These are phyloP conservation scores for Hemichromis elongatus DNA, from an alignment of 2,113 vertebrate species.

Conservation along the genomic window DNA sequence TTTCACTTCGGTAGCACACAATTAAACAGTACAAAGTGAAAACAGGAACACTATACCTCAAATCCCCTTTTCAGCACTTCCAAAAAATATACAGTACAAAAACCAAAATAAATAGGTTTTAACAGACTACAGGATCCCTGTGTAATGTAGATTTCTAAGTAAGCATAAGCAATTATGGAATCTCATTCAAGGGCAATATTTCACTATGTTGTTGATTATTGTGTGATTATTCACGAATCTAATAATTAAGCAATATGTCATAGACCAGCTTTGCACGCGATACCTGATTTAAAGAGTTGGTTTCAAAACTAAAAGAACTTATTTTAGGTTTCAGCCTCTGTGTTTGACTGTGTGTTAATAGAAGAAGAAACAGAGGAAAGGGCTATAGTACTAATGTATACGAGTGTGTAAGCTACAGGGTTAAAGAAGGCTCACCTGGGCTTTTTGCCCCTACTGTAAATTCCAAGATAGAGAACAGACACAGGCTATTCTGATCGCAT, in stretches of 20 bases:
- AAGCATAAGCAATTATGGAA: not conserved
- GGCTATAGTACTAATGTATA: not conserved
- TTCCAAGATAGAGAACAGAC: slow-evolving; percentile 41
- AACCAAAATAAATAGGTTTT: not conserved
- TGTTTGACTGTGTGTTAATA: not conserved
- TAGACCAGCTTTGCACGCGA: not conserved
- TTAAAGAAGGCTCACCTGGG: slow-evolving; percentile 36
- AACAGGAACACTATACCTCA: not conserved
- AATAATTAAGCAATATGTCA: not conserved
- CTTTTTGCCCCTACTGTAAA: slow-evolving; percentile 46
- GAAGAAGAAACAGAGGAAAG: not conserved
- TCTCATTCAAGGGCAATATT: not conserved
- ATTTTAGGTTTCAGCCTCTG: not conserved
- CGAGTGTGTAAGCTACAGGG: not conserved
- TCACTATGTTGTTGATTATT: not conserved
- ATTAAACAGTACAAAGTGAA: not conserved
- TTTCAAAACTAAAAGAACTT: not conserved
- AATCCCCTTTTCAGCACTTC: not conserved
- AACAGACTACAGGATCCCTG: not conserved
- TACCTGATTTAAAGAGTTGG: not conserved
- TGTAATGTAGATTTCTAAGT: not conserved
- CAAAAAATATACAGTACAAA: not conserved
- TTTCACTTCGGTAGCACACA: not conserved
- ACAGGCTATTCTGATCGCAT: slow-evolving; percentile 55
- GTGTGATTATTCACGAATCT: not conserved